A percentile compares a stretch with the other conserved stretches of the same genome.
phyloP scores from a whole-genome alignment of 2,797 vertebrate species.

The Microctenopoma lineatum region DNA sequence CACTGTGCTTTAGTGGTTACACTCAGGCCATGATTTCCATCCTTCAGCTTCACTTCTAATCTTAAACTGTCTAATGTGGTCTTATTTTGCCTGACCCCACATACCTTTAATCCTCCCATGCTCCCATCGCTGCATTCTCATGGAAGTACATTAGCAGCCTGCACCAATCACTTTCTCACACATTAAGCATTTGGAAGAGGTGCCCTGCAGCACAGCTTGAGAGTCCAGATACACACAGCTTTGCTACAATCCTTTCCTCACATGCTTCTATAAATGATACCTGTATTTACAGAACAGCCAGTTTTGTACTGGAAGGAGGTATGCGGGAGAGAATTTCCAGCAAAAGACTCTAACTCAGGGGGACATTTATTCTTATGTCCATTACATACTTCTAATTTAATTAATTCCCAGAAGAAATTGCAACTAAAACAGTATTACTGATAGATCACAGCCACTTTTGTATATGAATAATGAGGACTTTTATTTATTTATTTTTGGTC shows the following conservation, averaged over 20 bases:
- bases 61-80: slow-evolving; percentile 55
- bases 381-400: slow-evolving; percentile 36
- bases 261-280: slow-evolving; percentile 37
- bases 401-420: slow-evolving; percentile 38
- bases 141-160: slow-evolving; percentile 33
- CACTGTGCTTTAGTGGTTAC: slow-evolving; percentile 64
- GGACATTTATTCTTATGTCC: slow-evolving; percentile 15
- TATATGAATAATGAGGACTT: slow-evolving; percentile 58
- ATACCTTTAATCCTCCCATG: slow-evolving; percentile 25
- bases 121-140: slow-evolving; percentile 26
- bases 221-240: slow-evolving; percentile 54
- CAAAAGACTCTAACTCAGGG: slow-evolving; percentile 6
- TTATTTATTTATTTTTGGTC: slow-evolving; percentile 46
- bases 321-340: background rate
- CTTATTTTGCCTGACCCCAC: slow-evolving; percentile 55
- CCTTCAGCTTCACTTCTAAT: slow-evolving; percentile 55
- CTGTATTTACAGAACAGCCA: slow-evolving; percentile 38
- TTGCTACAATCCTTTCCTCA: slow-evolving; percentile 66
- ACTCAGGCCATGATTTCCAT: slow-evolving; percentile 57
- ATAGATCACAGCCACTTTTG: slow-evolving; percentile 49
- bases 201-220: slow-evolving; percentile 61
- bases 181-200: slow-evolving; percentile 71
- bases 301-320: slow-evolving; percentile 21
- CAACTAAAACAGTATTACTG: slow-evolving; percentile 31
- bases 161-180: slow-evolving; percentile 46